Percentiles rank a stretch among this genome's conserved stretches.
Evolutionary conservation across 2,113 vertebrate species (phyloP).

Genomic region (Oryzias celebensis): DNA sequence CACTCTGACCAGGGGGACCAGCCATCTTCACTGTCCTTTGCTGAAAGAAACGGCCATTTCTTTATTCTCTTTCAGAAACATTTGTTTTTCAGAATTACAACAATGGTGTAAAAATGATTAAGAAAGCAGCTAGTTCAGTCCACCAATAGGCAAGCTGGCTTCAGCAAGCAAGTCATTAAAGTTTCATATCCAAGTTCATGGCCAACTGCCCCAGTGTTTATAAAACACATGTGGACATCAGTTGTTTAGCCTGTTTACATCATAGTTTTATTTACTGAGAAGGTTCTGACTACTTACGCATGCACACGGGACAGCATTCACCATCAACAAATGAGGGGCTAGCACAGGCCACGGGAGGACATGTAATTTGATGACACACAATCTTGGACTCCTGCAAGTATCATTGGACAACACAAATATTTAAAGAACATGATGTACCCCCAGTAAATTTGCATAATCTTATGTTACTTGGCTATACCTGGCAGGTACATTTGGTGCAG

Average conservation of each 20-base stretch:
- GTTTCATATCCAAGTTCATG: slow-evolving; percentile 36
- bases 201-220: slow-evolving; percentile 21
- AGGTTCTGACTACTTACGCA: slow-evolving; percentile 80
- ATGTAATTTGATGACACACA: slow-evolving; percentile 92
- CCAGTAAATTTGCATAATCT: slow-evolving; percentile 1
- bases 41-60: slow-evolving; percentile 58
- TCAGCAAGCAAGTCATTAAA: slow-evolving; percentile 48
- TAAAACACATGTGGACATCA: slow-evolving; percentile 39
- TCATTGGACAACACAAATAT: slow-evolving; percentile 5
- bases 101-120: too few species aligned
- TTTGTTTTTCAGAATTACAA: background rate
- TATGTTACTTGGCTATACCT: slow-evolving; percentile 75
- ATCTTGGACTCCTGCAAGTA: slow-evolving; percentile 89
- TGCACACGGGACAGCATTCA: slow-evolving; percentile 91
- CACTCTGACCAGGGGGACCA: slow-evolving; percentile 99
- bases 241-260: slow-evolving; percentile 15
- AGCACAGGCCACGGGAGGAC: slow-evolving; percentile 87
- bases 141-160: slow-evolving; percentile 44
- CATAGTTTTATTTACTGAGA: slow-evolving; percentile 14
- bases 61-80: background rate
- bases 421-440: slow-evolving; percentile 3
- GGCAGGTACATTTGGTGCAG: slow-evolving; percentile 93
- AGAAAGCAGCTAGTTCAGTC: slow-evolving; percentile 24
- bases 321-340: slow-evolving; percentile 87
- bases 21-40: slow-evolving; percentile 84